Evolutionary conservation across 2,888 invertebrate genomes (phyloP), one percentile per base, ranked within the genome.

Genomic region (Antitype chi): DNA sequence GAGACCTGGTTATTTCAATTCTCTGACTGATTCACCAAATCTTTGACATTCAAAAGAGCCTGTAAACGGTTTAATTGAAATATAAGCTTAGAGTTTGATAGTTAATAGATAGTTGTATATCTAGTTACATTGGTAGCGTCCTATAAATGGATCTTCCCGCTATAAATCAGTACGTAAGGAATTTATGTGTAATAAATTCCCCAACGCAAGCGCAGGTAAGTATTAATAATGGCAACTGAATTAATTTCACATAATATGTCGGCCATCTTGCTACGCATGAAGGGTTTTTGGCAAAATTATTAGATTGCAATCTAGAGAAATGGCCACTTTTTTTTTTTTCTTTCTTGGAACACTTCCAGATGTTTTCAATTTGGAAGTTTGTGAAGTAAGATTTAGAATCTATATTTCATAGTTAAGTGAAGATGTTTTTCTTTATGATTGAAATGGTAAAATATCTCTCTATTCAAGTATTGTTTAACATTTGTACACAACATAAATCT

Each of bases 141-240:
- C 76, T 76, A 70, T 86, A 87, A 89, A 91, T 87, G 89, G 85
- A 87, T 89, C 85, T 87, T 76, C 83, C 81, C 38, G 71, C 78
- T 66, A 86, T 92, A 91, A 91, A 91, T 92, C 90, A 88, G 83
- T 60, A 75, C 80, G 55, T 68, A 78, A 86, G 84, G 84, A 88
- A 91, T 90, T 89, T 88, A 87, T 88, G 74, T 64, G 74, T 87
- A 82, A 89, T 89, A 90, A 90, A 92, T 92, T 89, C 83, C 76
- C 66, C 69, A 85, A 85, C 87, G 85, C 85, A 82, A 84, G 88
- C 89, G 85, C 90, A 89, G 90, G 88, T 89, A 89, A 84, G 85
- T 90, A 90, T 90, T 88, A 90, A 88, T 90, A 89, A 89, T 86
- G 81, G 76, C 43, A 52, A 69, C 76, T 80, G 86, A 87, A 86